Evolutionary conservation across 1,140 invertebrate genomes (phyloP).

Genomic region (Nephotettix cincticeps): DNA sequence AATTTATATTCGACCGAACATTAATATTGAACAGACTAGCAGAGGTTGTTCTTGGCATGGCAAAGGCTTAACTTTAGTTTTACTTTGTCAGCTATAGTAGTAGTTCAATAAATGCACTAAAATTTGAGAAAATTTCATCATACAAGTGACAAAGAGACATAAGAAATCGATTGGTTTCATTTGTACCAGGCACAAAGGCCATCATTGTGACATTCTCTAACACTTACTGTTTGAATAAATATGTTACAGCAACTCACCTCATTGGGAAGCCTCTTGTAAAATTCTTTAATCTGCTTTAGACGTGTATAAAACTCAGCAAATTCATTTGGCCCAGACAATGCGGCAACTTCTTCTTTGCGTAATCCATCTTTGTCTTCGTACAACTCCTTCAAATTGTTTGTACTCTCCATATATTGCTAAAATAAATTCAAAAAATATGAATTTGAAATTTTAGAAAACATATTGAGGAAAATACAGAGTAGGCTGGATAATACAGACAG

Average conservation of each 20-base stretch:
- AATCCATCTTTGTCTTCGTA: conserved; percentile 98
- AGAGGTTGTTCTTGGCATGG: too few relatives aligned
- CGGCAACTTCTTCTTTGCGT: conserved; percentile 91
- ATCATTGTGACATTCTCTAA: too few relatives aligned
- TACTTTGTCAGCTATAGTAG: too few relatives aligned
- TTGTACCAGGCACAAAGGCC: too few relatives aligned
- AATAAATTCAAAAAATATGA: conserved; percentile 40
- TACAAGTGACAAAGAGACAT: too few relatives aligned
- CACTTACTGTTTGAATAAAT: too few relatives aligned
- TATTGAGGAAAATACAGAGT: neutral
- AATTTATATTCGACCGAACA: too few relatives aligned
- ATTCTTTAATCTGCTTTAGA: conserved; percentile 93
- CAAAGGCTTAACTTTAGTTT: too few relatives aligned
- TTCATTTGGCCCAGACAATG: conserved; percentile 95
- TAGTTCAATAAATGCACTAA: too few relatives aligned
- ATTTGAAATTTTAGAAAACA: neutral
- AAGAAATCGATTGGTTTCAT: too few relatives aligned
- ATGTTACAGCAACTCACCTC: conserved; percentile 74
- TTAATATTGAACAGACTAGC: too few relatives aligned
- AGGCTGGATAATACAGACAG: neutral
- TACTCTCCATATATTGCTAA: conserved; percentile 81
- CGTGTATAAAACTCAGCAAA: conserved; percentile 96
- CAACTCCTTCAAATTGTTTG: conserved; percentile 81
- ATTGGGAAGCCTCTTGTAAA: conserved; percentile 94
- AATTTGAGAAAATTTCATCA: too few relatives aligned